Base-by-base conservation (phyloP, 1,140 invertebrate species). In the Maniola jurtina region DNA sequence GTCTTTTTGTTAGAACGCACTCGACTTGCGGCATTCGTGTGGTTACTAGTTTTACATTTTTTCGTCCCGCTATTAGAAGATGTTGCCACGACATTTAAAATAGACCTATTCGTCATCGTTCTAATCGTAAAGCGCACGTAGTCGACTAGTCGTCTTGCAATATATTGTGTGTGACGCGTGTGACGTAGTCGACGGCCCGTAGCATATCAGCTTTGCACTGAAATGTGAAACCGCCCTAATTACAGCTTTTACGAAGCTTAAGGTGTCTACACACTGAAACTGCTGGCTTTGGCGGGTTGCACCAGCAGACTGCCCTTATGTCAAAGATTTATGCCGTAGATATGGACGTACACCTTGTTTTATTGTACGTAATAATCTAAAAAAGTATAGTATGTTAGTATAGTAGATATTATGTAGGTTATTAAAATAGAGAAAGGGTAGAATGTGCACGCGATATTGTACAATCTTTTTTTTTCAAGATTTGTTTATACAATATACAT, bases 121-220 rank as follows among this genome's bases (percentile, higher is more conserved):
- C 13, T 36, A 25, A 36, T 38, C 56, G 63, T 59, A 58, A 50
- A 52, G 36, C n/a, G 45, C 40, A 33, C 25, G 57, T 55, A 55
- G 48, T 47, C 58, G 64, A 54, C 48, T 61, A 55, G 48, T 47
- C 58, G 64, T 60, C 48, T 61, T 45, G 33, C 48, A 66, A 61
- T 25, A 25, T 4, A 25, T 66, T 66, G 48, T n/a, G 58, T 58
- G 40, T 61, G 64, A 61, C 58, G 58, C 35, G 36, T 45, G 13
- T 61, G 64, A 66, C 64, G 64, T 60, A 25, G n/a, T 35, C 14
- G 64, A 66, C 58, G 34, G 38, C n/a, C 16, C 38, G 48, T 66
- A 58, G 61, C 64, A 45, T 52, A 47, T 60, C 35, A 16, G 38
- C 52, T 45, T 63, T 63, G 40, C 61, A 55, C 15, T 55, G 52